Evolutionary conservation across 2,113 vertebrate genomes (phyloP).

Genomic region (Panurus biarmicus): DNA sequence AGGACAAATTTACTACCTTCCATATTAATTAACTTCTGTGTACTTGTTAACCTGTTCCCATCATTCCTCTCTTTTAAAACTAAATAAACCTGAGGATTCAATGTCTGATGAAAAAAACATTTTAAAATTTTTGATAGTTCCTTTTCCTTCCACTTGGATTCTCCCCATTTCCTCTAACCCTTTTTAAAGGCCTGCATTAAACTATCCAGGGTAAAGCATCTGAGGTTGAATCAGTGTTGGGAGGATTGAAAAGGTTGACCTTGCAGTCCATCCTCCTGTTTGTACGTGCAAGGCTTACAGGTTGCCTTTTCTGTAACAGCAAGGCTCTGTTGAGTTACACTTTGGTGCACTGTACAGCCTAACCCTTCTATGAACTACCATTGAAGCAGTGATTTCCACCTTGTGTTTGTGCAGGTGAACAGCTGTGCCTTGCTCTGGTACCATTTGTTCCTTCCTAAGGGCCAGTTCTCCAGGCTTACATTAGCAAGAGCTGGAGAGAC

Average conservation of each 20-base stretch:
- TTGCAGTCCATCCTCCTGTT: neutral
- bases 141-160: neutral
- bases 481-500: neutral
- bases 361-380: neutral
- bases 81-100: neutral
- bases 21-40: neutral
- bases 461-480: neutral
- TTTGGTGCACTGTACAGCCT: neutral
- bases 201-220: neutral
- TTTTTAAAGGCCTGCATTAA: neutral
- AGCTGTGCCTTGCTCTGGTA: neutral
- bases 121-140: neutral
- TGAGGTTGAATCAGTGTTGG: neutral
- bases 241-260: neutral
- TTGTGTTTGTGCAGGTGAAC: neutral
- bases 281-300: neutral
- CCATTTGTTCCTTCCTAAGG: neutral
- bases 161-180: neutral
- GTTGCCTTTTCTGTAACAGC: neutral
- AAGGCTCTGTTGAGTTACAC: neutral
- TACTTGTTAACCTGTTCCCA: neutral
- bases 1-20: neutral
- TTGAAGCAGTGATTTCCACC: neutral
- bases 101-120: neutral
- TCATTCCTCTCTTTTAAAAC: neutral